Evolutionary conservation across 2,113 vertebrate genomes (phyloP).

Genomic region (Sapayoa aenigma): DNA sequence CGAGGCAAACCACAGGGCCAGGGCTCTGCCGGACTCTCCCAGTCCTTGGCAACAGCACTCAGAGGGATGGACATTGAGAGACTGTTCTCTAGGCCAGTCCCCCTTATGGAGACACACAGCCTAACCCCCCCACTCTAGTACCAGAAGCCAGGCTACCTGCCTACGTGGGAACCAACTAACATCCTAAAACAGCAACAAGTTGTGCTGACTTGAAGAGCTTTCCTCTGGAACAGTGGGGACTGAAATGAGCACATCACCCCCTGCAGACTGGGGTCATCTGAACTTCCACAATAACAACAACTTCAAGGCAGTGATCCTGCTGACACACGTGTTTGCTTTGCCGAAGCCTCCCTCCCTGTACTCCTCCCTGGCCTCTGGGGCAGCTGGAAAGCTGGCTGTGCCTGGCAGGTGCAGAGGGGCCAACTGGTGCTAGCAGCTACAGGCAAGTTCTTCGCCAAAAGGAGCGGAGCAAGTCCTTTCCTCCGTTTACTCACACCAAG

Average conservation of each 20-base stretch:
- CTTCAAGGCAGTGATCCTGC: not conserved
- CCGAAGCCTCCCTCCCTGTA: not conserved
- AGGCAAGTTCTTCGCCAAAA: not conserved
- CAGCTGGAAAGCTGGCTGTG: not conserved
- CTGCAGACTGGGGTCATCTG: not conserved
- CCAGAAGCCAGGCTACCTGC: not conserved
- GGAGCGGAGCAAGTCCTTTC: not conserved
- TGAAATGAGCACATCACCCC: not conserved
- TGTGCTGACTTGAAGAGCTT: not conserved
- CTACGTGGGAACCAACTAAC: accelerated
- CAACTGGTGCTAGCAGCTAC: not conserved
- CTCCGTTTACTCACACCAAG: not conserved
- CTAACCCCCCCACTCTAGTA: not conserved
- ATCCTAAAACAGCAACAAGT: not conserved
- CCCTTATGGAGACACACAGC: not conserved
- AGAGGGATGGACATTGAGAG: accelerated
- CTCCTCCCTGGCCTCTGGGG: not conserved
- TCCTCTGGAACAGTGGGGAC: not conserved
- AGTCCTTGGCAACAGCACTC: not conserved
- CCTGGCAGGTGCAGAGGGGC: not conserved
- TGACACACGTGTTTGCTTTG: not conserved
- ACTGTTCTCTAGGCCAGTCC: not conserved
- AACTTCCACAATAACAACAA: not conserved
- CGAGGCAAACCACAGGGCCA: not conserved
- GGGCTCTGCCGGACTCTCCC: not conserved